Evolutionary conservation across 2,797 vertebrate species (phyloP).

Genomic region (Eidolon dupreanum): DNA sequence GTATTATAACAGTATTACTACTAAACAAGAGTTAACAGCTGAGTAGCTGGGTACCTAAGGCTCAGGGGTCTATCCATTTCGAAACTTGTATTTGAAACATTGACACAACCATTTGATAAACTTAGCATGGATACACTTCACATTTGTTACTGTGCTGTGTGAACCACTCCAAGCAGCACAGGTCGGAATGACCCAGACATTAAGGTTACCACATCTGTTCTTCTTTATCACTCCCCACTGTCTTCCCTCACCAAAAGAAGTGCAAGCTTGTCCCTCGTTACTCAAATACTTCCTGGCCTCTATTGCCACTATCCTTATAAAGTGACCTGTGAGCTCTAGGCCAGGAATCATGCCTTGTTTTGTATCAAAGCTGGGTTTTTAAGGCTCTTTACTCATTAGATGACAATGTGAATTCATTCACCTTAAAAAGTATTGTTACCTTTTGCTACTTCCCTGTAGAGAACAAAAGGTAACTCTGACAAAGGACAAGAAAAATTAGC

Average conservation of each 20-base stretch:
- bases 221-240: background rate
- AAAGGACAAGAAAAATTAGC: background rate
- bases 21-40: background rate
- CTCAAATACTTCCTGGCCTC: background rate
- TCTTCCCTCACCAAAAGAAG: background rate
- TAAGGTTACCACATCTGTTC: background rate
- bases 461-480: background rate
- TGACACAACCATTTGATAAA: background rate
- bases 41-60: background rate
- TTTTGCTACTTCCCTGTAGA: background rate
- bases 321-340: background rate
- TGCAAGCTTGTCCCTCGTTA: background rate
- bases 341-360: background rate
- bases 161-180: background rate
- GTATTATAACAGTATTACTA: constrained; percentile 1
- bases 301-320: background rate
- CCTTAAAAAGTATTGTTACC: background rate
- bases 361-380: background rate
- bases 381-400: constrained; percentile 18
- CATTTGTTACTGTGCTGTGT: background rate
- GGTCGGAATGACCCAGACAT: background rate
- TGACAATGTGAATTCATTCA: constrained; percentile 33
- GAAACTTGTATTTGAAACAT: background rate
- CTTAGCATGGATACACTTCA: background rate
- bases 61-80: background rate